Evolutionary conservation across 2,888 invertebrate genomes (phyloP).

Genomic region (Campopleginae sp.): DNA sequence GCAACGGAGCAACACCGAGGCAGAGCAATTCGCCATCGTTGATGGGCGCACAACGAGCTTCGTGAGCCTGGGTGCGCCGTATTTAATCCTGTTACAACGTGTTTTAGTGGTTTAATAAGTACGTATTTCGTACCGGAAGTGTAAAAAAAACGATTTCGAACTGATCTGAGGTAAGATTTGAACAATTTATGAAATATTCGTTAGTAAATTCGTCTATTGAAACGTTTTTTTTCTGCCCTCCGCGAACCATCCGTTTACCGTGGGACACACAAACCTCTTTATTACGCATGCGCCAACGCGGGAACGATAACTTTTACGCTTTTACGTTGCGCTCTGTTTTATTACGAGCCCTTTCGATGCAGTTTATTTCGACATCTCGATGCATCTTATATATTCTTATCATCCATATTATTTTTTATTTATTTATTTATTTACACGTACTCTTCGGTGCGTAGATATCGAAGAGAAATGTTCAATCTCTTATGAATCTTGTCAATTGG

Average conservation of each 20-base stretch:
- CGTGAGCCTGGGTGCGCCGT: constrained; percentile 70
- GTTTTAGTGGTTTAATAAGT: constrained; percentile 76
- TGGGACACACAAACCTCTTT: constrained; percentile 75
- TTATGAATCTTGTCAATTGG: constrained; percentile 22
- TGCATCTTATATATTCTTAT: constrained; percentile 17
- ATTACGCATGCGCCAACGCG: constrained; percentile 78
- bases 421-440: background rate
- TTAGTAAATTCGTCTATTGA: constrained; percentile 68
- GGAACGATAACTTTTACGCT: constrained; percentile 78
- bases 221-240: constrained; percentile 67
- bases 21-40: constrained; percentile 81
- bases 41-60: constrained; percentile 75
- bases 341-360: constrained; percentile 61
- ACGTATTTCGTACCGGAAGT: constrained; percentile 57
- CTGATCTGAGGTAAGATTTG: constrained; percentile 71
- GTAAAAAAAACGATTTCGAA: constrained; percentile 52
- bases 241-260: constrained; percentile 76
- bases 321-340: constrained; percentile 65
- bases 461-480: background rate
- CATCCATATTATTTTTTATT: background rate
- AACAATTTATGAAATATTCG: constrained; percentile 62
- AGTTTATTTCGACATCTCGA: constrained; percentile 32
- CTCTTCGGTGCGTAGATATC: background rate
- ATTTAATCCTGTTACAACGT: constrained; percentile 64
- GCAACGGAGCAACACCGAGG: constrained; percentile 75